Evolutionary conservation across 1,140 invertebrate species (phyloP).

Genomic region (Uloborus diversus): DNA sequence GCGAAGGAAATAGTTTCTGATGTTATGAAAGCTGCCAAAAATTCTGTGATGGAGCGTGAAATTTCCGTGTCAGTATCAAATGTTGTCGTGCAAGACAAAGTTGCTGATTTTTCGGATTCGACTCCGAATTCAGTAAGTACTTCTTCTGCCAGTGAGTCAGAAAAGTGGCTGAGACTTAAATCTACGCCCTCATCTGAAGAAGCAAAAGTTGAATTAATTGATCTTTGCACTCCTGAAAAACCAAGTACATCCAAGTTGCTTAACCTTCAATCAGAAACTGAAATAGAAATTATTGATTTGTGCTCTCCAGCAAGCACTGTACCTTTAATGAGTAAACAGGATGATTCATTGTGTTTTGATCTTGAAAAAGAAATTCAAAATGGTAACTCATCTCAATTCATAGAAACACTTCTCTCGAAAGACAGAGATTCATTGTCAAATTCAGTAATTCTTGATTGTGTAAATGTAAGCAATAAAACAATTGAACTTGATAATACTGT

Average conservation of each 20-base stretch:
- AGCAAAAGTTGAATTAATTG: not conserved
- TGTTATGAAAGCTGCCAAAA: constrained; percentile 36
- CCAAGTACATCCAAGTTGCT: not conserved
- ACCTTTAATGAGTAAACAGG: too few relatives aligned
- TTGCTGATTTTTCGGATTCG: not conserved
- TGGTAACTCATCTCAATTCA: too few relatives aligned
- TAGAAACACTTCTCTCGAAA: too few relatives aligned
- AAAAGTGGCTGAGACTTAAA: not conserved
- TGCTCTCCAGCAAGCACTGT: constrained; percentile 1
- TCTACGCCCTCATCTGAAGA: not conserved
- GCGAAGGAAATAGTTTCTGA: constrained; percentile 39
- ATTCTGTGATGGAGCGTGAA: not conserved
- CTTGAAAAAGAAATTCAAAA: too few relatives aligned
- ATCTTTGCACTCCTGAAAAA: constrained; percentile 10
- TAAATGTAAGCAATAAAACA: too few relatives aligned
- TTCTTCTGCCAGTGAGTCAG: not conserved
- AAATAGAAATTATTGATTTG: constrained; percentile 21
- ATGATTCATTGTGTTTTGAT: too few relatives aligned
- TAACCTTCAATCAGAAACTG: not conserved
- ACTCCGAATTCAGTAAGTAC: not conserved
- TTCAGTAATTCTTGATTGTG: too few relatives aligned
- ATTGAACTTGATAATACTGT: too few relatives aligned
- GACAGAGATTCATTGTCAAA: too few relatives aligned
- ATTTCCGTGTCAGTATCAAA: not conserved
- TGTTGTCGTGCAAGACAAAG: not conserved